Evolutionary conservation across 2,797 vertebrate species (phyloP), one percentile per base, ranked within the genome.

Genomic region (Enteromius paludinosus): DNA sequence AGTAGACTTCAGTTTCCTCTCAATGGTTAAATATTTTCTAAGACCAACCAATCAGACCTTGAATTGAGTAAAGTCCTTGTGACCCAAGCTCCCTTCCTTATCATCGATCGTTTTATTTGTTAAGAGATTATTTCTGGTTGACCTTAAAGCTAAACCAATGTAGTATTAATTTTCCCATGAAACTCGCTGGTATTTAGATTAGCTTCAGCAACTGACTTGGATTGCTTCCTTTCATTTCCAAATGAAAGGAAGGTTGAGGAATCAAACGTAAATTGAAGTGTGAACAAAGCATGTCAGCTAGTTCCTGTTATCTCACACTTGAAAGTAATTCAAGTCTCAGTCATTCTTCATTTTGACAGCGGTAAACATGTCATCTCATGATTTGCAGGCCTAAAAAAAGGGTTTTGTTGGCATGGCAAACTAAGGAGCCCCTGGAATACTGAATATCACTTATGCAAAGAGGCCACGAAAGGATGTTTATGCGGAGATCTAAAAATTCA

Each of bases 11-110:
- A 25, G 17, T 59, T 71, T 80, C 64, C 64, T n/a, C 49, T 47
- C 9, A 18, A 35, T 74, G 68, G 83, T 84, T 86, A 84, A 86
- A 84, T 45, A 79, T 84, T 76, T 82, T 52, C 62, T 49, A 73
- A 65, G 79, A 76, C 23, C 38, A 71, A 71, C 20, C 28, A 10
- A 41, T 18, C n/a, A 72, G 69, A 83, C 64, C 64, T 62, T 84
- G 65, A 68, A 15, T 59, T 82, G 75, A 62, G 75, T 49, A 49
- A 62, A 64, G 54, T 69, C n/a, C 20, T 71, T 64, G 45, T 70
- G 79, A 69, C 54, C 70, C 64, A 20, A 28, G 23, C 33, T 62
- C 61, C n/a, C 47, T 43, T 81, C 33, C 79, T 82, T 74, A 79
- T 79, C 54, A 20, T 41, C 4, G 15, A 15, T 77, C 5, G 61